phyloP scores from a whole-genome alignment of 2,888 invertebrate species.

The Myopa testacea region DNA sequence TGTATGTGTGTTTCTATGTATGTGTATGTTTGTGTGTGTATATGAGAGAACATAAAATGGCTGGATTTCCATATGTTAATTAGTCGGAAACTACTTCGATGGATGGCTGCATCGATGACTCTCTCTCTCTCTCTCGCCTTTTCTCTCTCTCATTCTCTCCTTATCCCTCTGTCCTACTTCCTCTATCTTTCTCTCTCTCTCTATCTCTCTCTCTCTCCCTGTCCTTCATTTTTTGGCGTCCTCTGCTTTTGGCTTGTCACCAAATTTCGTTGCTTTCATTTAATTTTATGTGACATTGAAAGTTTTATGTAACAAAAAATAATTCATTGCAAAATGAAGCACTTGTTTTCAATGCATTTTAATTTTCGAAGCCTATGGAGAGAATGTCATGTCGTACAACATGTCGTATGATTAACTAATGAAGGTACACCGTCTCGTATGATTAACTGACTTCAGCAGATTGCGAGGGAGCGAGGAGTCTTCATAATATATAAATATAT shows the following conservation, averaged over 20 bases:
- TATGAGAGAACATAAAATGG: no score
- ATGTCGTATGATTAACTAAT: background rate
- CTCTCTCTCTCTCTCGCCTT: no score
- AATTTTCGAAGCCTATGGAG: background rate
- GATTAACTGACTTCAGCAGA: background rate
- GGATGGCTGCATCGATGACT: background rate
- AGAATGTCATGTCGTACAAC: background rate
- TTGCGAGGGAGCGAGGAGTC: no score
- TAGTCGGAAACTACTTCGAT: background rate
- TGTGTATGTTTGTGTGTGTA: no score
- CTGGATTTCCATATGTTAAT: conserved; percentile 28
- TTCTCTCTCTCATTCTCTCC: no score
- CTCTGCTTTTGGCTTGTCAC: background rate
- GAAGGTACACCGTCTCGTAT: background rate
- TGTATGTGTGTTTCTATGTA: no score
- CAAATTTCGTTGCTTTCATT: conserved; percentile 22
- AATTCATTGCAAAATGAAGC: conserved; percentile 26
- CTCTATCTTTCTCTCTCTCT: no score
- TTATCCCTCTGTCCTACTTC: background rate
- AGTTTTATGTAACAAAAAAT: background rate
- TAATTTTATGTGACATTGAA: conserved; percentile 14
- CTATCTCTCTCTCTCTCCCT: background rate
- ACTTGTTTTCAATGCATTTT: conserved; percentile 10
- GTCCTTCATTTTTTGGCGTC: no score
- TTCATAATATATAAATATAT: no score